Evolutionary conservation across 2,888 invertebrate species (phyloP), one percentile per base, ranked within the genome.

Genomic region (Brenthis hecate): DNA sequence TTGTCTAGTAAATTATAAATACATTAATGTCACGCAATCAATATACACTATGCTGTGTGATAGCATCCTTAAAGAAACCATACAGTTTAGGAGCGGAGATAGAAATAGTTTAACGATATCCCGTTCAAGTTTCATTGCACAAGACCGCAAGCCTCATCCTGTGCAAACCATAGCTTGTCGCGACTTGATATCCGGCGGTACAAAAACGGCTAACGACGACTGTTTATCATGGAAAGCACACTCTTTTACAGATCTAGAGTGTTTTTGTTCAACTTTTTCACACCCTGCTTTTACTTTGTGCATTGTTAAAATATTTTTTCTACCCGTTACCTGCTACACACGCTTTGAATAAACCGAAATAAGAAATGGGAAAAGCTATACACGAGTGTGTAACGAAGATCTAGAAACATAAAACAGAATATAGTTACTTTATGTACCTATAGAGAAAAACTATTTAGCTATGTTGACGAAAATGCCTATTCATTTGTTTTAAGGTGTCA

Each of bases 91-190:
- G 55, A 70, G 56, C 64, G 66, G 68, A 61, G 64, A 69, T 69
- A 56, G 63, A 56, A 69, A 69, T 72, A 72, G 61, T 61, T 68
- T 69, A 71, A 73, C 71, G 70, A 68, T 68, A 74, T 75, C 70
- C 69, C 70, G 72, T 71, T 74, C 60, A 71, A 72, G 69, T 74
- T 66, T 73, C 68, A 70, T 69, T 67, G 69, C 71, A 69, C 71
- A 73, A 69, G 78, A 81, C 83, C 83, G 71, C 85, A 83, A 75
- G 69, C 79, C 77, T 70, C 80, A 78, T 83, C 84, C 82, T 78
- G 81, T 71, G 69, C 70, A 63, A 66, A 71, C 72, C 71, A 72
- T 68, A 62, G 56, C 58, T 55, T 56, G 68, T 54, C 68, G 66
- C 61, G 65, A 68, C 71, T 71, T 73, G 72, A 71, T 68, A 70